A percentile compares a stretch with the other conserved stretches of the same genome.
These are phyloP conservation scores for Pantherophis vulpinus DNA, from an alignment of 2,797 vertebrate genomes.

Conservation along the genomic window DNA sequence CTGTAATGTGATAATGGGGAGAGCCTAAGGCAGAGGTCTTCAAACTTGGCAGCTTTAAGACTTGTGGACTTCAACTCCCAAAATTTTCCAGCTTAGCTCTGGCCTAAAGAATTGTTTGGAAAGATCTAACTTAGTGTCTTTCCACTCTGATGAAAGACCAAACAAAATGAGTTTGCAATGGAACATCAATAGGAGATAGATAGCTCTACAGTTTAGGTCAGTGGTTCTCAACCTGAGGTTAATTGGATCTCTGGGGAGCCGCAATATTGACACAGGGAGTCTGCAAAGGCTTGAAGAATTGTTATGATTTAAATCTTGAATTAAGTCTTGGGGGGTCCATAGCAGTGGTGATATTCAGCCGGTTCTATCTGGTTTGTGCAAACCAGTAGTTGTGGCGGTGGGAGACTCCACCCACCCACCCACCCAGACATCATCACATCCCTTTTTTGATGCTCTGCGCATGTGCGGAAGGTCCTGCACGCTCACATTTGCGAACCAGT, in stretches of 20 bases:
- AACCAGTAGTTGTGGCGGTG: no score
- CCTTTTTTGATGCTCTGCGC: no score
- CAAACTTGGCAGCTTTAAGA: no score
- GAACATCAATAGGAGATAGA: neutral
- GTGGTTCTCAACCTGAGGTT: neutral
- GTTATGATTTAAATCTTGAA: neutral
- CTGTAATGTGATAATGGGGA: neutral
- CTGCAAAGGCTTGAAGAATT: neutral
- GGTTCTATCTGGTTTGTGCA: no score
- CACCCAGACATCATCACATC: no score
- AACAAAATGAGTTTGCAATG: neutral
- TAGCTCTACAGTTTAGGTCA: neutral
- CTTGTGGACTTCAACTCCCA: no score
- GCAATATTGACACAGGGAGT: neutral
- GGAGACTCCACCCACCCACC: no score
- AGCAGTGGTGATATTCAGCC: no score
- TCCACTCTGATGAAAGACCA: neutral
- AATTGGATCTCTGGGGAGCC: neutral
- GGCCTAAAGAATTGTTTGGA: neutral
- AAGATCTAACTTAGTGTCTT: neutral
- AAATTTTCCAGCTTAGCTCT: no score
- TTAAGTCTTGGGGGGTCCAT: neutral
- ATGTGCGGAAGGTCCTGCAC: no score
- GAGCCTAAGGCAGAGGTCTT: neutral
- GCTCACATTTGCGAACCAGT: no score